Conservation (phyloP, 2,797 vertebrate genomes). For the Eurystomus glaucurus region DNA sequence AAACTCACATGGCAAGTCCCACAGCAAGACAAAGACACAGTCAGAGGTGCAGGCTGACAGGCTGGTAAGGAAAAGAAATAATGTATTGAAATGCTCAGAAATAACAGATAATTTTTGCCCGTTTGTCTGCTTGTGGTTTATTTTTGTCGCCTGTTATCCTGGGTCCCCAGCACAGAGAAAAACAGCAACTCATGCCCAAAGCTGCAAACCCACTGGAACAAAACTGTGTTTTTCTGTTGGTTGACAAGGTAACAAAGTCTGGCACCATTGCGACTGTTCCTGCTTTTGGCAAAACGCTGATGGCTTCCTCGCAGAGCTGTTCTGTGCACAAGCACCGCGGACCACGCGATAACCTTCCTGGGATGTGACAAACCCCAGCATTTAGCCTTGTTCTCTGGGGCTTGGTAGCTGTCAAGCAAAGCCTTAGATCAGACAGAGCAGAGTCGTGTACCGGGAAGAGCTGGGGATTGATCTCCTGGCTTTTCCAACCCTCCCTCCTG, state of each 20-base stretch:
- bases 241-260: background rate
- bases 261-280: background rate
- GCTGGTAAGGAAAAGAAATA: background rate
- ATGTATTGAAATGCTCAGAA: conserved; percentile 18
- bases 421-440: background rate
- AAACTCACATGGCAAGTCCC: background rate
- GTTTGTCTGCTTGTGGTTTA: background rate
- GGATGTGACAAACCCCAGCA: background rate
- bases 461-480: background rate
- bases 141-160: background rate
- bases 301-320: background rate
- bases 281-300: background rate
- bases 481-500: background rate
- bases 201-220: background rate
- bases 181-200: background rate
- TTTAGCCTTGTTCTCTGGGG: background rate
- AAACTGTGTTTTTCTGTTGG: background rate
- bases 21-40: background rate
- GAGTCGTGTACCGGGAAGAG: background rate
- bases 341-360: background rate
- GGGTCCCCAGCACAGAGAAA: background rate
- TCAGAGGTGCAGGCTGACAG: background rate
- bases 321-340: background rate
- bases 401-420: background rate
- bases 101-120: conserved; percentile 40